phyloP scores from a whole-genome alignment of 2,797 vertebrate species.

The Vireo griseus region DNA sequence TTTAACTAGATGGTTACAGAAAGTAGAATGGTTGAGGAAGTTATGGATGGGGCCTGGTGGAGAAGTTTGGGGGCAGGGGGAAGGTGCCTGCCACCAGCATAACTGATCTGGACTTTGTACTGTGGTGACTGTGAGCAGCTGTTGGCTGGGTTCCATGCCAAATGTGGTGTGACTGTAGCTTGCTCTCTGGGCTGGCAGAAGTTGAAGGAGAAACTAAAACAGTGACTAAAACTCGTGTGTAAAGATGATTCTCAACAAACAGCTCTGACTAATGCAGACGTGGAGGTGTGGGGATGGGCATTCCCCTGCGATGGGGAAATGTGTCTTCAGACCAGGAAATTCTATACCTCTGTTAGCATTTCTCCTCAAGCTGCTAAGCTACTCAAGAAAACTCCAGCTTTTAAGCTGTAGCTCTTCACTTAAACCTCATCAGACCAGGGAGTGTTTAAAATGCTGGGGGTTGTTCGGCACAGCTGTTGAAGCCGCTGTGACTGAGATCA shows the following conservation, averaged over 20 bases:
- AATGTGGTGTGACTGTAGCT: not conserved
- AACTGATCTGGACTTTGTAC: not conserved
- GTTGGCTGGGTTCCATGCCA: not conserved
- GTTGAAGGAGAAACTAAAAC: not conserved
- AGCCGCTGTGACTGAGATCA: rapidly evolving
- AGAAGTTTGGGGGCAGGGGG: not conserved
- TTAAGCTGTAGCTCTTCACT: not conserved
- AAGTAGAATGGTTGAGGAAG: not conserved
- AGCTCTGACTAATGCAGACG: not conserved
- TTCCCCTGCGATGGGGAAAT: not conserved
- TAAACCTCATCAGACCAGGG: not conserved
- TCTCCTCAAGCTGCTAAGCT: not conserved
- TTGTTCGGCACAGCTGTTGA: not conserved
- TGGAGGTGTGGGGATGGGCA: not conserved
- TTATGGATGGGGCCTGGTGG: not conserved
- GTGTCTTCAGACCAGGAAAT: not conserved
- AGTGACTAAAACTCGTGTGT: not conserved
- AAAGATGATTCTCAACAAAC: not conserved
- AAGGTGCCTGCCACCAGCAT: rapidly evolving
- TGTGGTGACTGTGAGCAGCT: not conserved
- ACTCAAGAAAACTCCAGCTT: not conserved
- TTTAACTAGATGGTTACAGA: not conserved
- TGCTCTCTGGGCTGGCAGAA: not conserved
- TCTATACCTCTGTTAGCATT: not conserved
- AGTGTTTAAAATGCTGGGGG: not conserved